Conservation (phyloP, 2,797 vertebrate genomes). For the Fringilla coelebs region DNA sequence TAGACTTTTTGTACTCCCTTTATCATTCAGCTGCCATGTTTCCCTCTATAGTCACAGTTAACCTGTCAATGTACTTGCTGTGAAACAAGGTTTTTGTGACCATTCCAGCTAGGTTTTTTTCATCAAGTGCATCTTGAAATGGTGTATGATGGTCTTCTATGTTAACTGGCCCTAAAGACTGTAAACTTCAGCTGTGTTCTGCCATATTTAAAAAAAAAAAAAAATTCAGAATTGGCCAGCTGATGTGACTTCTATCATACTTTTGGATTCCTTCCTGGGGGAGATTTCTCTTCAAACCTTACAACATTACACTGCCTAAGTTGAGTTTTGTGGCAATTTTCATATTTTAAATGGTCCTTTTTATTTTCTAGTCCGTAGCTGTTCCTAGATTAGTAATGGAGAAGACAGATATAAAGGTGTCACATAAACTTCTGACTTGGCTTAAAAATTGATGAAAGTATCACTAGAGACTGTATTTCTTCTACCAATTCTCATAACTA, state of each 20-base stretch:
- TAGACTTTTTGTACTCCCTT: constrained; percentile 45
- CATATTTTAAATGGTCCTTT: constrained; percentile 19
- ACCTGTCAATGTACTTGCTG: constrained; percentile 58
- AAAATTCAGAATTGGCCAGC: not conserved
- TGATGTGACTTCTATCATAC: not conserved
- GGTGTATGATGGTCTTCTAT: constrained; percentile 33
- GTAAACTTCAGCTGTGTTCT: constrained; percentile 37
- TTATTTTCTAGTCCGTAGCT: constrained; percentile 2
- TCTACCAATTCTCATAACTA: not conserved
- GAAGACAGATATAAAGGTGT: not conserved
- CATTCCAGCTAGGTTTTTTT: constrained; percentile 50
- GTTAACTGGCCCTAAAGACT: constrained; percentile 43
- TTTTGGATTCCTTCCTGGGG: constrained; percentile 15
- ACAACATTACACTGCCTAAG: not conserved
- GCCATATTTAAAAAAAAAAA: not conserved
- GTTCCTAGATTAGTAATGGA: not conserved
- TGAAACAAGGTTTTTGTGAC: constrained; percentile 64
- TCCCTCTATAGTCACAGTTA: constrained; percentile 57
- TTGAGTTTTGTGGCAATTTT: constrained; percentile 1
- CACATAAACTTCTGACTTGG: not conserved
- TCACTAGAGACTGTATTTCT: not conserved
- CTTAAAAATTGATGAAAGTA: not conserved
- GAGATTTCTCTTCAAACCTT: constrained; percentile 15
- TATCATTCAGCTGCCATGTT: constrained; percentile 58
- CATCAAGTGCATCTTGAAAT: constrained; percentile 52